phyloP scores from a whole-genome alignment of 2,888 invertebrate genomes.

The Athalia rosae region DNA sequence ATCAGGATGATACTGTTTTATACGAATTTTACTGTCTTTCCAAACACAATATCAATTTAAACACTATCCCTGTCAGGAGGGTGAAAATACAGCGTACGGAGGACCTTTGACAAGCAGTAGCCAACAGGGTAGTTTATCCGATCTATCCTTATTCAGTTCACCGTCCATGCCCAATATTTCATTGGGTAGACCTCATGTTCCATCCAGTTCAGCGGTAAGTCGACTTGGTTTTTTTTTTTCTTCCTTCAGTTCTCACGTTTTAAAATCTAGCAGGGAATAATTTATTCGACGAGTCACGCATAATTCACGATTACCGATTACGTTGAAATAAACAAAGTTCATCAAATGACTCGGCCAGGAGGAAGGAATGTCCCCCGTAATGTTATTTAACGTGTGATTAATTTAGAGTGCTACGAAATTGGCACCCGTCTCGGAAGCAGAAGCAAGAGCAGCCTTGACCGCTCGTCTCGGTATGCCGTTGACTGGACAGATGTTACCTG shows the following conservation, averaged over 20 bases:
- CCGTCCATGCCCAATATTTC: slow-evolving; percentile 99
- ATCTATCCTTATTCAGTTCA: slow-evolving; percentile 90
- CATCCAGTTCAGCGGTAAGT: slow-evolving; percentile 71
- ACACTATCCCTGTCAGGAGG: slow-evolving; percentile 75
- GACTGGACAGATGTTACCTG: slow-evolving; percentile 81
- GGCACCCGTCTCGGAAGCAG: slow-evolving; percentile 85
- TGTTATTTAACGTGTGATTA: neutral
- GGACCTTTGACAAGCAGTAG: slow-evolving; percentile 76
- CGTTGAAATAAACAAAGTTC: neutral
- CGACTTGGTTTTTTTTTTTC: neutral
- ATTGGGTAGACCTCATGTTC: slow-evolving; percentile 86
- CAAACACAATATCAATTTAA: slow-evolving; percentile 43
- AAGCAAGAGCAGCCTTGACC: slow-evolving; percentile 83
- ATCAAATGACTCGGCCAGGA: neutral
- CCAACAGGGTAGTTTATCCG: slow-evolving; percentile 82
- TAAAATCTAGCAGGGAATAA: neutral
- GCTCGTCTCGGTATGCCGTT: slow-evolving; percentile 80
- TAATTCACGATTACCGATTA: neutral
- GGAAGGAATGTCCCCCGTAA: neutral
- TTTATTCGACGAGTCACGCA: neutral
- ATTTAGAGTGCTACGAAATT: slow-evolving; percentile 74
- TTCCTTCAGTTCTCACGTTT: neutral
- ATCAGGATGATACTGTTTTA: neutral
- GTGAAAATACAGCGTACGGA: slow-evolving; percentile 81
- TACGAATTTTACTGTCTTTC: neutral